Evolutionary conservation across 1,140 invertebrate species (phyloP), one percentile per base, ranked within the genome.

Genomic region (Aphaenogaster ashmeadi): DNA sequence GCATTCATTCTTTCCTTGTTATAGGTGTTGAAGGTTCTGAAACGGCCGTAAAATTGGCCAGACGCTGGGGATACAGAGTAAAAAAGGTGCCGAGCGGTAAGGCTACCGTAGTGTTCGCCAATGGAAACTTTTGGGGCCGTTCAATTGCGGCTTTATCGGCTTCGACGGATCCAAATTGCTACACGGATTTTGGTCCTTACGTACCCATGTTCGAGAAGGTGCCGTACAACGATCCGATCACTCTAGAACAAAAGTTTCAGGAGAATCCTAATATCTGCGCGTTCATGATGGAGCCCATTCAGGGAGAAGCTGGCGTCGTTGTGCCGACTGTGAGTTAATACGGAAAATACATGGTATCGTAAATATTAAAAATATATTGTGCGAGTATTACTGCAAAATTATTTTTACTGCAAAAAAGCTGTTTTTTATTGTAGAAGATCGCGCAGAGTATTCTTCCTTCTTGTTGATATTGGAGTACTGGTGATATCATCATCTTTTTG

Each of bases 241-340:
- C 97, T n/a, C 92, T 98, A 8, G 97, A 98, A 94, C 96, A 96
- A 85, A 93, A 89, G 18, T 89, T 94, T 18, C 74, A 92, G 44
- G 78, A 95, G 52, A 96, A 97, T 89, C 95, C 95, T 36, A 96
- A 96, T 89, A 96, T 97, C 11, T 97, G 97, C 94, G 97, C 97
- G 0, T 98, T 97, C 92, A 98, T 98, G 97, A 96, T 98, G n/a
- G 98, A 98, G 92, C 98, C 98, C 3, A 98, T 98, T 86, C 98
- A 98, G 94, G 98, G 98, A 36, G 98, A 98, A 94, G 97, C 97
- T 56, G 98, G 98, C 21, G 97, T 98, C 8, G 95, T 97, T 5
- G 96, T 98, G 41, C 98, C 98, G 0, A 93, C 96, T 87, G 95
- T 95, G 87, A 89, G 89, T 79, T 11, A 41, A 80, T 7, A 21